Percentiles rank a stretch among this genome's conserved stretches.
These are phyloP conservation scores for Dendrocincla tyrannina DNA, from an alignment of 2,797 vertebrate species.

Conservation along the genomic window DNA sequence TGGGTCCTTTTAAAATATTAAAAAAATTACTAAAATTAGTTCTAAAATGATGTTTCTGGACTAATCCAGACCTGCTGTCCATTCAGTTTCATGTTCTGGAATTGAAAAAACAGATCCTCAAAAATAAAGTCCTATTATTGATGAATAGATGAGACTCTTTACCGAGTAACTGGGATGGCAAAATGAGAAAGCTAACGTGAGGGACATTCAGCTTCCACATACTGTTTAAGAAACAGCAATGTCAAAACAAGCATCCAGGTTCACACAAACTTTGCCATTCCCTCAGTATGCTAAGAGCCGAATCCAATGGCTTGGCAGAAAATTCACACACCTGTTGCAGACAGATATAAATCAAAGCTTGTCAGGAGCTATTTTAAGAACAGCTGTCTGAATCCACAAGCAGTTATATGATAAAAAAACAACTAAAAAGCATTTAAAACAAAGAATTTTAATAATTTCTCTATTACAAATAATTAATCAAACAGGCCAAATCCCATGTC, in stretches of 20 bases:
- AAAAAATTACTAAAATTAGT: neutral
- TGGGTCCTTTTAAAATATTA: accelerated
- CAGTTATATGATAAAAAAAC: neutral
- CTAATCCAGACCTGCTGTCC: neutral
- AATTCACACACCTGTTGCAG: neutral
- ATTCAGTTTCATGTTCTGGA: neutral
- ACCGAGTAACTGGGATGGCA: neutral
- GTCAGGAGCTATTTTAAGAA: neutral
- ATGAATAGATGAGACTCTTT: neutral
- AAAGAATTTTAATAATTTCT: slow-evolving; percentile 72
- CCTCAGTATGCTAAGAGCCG: neutral
- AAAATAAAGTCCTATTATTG: neutral
- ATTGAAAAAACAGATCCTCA: neutral
- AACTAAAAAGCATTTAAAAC: neutral
- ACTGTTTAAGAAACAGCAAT: neutral
- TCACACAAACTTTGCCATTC: neutral
- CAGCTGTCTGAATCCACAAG: neutral
- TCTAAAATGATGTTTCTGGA: neutral
- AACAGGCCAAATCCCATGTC: slow-evolving; percentile 97
- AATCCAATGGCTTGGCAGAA: neutral
- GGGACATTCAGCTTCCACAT: neutral
- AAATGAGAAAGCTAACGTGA: neutral
- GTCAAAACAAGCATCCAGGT: neutral
- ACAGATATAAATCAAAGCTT: neutral
- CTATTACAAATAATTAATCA: slow-evolving; percentile 73